phyloP scores from a whole-genome alignment of 2,113 vertebrate species.

The Sciurus niger region DNA sequence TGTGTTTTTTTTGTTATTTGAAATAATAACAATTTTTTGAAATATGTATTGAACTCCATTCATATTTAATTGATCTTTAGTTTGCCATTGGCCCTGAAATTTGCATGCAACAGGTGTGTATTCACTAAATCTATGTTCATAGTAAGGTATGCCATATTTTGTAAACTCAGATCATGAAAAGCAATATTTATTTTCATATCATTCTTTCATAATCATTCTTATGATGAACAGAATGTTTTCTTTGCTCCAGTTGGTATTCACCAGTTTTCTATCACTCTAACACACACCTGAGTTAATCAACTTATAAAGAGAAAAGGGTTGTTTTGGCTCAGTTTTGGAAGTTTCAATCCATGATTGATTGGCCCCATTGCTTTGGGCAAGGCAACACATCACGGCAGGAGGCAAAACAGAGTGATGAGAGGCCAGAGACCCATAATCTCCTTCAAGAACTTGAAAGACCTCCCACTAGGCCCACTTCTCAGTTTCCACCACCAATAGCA shows the following conservation, averaged over 20 bases:
- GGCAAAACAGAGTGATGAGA: neutral
- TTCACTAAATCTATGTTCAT: neutral
- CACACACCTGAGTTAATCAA: neutral
- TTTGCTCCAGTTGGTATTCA: neutral
- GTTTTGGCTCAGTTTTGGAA: neutral
- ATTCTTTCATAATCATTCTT: neutral
- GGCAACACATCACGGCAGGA: neutral
- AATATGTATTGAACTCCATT: neutral
- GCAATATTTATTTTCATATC: neutral
- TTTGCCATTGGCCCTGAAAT: neutral
- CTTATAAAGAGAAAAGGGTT: neutral
- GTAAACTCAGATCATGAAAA: neutral
- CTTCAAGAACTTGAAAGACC: neutral
- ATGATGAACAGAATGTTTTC: neutral
- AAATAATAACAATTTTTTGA: neutral
- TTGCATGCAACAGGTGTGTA: neutral
- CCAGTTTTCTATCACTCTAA: neutral
- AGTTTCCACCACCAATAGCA: neutral
- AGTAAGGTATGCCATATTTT: neutral
- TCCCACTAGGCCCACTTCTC: neutral
- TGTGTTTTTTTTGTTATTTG: neutral
- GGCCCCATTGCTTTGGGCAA: neutral
- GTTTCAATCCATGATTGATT: neutral
- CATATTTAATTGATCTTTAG: neutral
- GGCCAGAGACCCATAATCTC: too few relatives aligned